Percentiles rank a stretch among this genome's conserved stretches.
Evolutionary conservation across 1,140 invertebrate genomes (phyloP).

Genomic region (Bombus polaris): DNA sequence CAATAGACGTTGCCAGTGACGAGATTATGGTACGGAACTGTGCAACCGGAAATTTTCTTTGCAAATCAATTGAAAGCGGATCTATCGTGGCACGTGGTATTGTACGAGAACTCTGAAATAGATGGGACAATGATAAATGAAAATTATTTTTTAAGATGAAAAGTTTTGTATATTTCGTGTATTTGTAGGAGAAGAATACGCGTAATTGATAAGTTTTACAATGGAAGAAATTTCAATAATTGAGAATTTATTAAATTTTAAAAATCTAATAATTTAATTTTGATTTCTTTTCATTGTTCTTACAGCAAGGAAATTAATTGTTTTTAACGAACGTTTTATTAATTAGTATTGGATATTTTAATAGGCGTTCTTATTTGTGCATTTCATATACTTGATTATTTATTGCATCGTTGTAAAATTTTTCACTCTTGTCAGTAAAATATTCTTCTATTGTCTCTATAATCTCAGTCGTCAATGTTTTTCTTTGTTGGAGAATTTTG

Average conservation of each 20-base stretch:
- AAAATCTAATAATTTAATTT: background rate
- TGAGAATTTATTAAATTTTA: too few relatives aligned
- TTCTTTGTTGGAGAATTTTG: background rate
- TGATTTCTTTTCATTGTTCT: background rate
- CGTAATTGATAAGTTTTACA: too few relatives aligned
- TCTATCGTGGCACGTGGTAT: background rate
- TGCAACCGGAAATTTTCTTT: background rate
- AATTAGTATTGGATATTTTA: background rate
- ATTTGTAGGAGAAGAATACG: too few relatives aligned
- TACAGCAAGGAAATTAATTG: background rate
- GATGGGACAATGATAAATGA: background rate
- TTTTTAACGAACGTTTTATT: background rate
- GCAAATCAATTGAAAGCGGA: too few relatives aligned
- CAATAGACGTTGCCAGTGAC: background rate
- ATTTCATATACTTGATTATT: background rate
- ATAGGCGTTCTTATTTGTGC: background rate
- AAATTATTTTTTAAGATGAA: background rate
- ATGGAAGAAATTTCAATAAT: too few relatives aligned
- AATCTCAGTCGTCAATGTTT: background rate
- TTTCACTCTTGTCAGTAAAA: background rate
- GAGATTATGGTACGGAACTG: background rate
- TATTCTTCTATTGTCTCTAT: background rate
- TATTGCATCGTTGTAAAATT: background rate
- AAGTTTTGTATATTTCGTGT: too few relatives aligned
- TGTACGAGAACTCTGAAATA: too few relatives aligned